Base-by-base conservation (phyloP, 2,113 vertebrate species). In the Scolopax mira region DNA sequence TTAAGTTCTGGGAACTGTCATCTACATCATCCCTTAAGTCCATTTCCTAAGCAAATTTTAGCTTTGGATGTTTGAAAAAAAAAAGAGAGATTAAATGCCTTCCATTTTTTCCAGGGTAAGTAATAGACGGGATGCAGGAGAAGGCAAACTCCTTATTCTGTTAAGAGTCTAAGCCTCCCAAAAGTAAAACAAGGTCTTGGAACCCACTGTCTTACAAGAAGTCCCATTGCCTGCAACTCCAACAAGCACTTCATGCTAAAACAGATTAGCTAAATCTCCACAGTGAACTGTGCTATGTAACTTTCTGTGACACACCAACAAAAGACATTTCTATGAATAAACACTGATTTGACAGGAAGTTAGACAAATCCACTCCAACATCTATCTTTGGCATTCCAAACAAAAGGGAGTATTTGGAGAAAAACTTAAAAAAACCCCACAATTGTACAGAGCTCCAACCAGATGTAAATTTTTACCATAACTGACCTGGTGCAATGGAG, bases 331-430 rank as follows among this genome's bases (percentile, higher is more conserved):
- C 55, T 94, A 54, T 57, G 82, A 91, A 89, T 86, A 95, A 97
- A 95, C 70, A 92, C 51, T 94, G 77, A 94, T 85, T 92, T 95
- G 75, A 95, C 73, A 83, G 89, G 79, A 96, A 92, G 71, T 96
- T 83, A 96, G 85, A 78, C 62, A 83, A 96, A 92, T 65, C 71
- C 79, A 94, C 42, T 57, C 39, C 79, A 77, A 71, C 28, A 81
- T 46, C 65, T 85, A 42, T 46, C 58, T 75, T 88, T 72, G 77
- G 18, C 28, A 78, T 89, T 89, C 85, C 55, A 91, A 95, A 96
- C 11, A 88, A 60, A 95, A 81, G 67, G 51, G 13, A 77, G 8
- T 30, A 69, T 82, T 84, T 88, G 82, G 77, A 90, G 57, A 57
- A 80, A 96, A 96, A 60, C 6, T 9, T 22, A 62, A 41, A 79